A percentile compares a stretch with the other conserved stretches of the same genome.
These are phyloP conservation scores for Pristiophorus japonicus DNA, from an alignment of 2,113 vertebrate genomes.

Conservation along the genomic window DNA sequence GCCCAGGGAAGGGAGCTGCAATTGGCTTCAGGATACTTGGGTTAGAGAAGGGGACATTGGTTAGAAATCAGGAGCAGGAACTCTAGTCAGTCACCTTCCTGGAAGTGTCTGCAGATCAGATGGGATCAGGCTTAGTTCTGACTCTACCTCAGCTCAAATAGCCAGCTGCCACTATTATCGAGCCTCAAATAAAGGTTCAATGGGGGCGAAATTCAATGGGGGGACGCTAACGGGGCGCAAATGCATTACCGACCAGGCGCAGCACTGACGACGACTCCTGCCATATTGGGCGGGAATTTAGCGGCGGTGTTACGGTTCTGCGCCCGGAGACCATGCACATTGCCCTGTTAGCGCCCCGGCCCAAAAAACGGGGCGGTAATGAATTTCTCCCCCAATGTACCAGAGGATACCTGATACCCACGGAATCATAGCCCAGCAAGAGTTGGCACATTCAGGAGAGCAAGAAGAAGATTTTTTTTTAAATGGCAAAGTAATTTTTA, in stretches of 20 bases:
- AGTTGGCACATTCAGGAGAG: not conserved
- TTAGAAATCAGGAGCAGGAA: no score
- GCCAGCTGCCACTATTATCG: not conserved
- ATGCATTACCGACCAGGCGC: no score
- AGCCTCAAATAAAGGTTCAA: not conserved
- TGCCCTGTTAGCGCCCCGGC: no score
- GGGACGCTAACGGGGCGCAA: no score
- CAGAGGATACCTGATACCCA: not conserved
- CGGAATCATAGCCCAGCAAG: not conserved
- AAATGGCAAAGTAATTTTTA: not conserved
- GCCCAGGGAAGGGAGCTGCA: not conserved
- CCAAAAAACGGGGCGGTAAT: no score
- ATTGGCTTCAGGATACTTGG: not conserved
- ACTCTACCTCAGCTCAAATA: not conserved
- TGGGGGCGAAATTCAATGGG: no score
- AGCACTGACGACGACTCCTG: no score
- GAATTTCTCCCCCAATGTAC: no score
- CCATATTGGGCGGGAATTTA: no score
- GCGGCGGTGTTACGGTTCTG: no score
- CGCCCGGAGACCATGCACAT: no score
- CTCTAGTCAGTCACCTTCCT: not conserved
- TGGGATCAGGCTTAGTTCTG: not conserved
- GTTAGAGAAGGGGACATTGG: not conserved
- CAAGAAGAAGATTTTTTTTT: not conserved
- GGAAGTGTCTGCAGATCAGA: not conserved